Conservation (phyloP, 2,113 vertebrate genomes). For the Pygoscelis antarcticus region DNA sequence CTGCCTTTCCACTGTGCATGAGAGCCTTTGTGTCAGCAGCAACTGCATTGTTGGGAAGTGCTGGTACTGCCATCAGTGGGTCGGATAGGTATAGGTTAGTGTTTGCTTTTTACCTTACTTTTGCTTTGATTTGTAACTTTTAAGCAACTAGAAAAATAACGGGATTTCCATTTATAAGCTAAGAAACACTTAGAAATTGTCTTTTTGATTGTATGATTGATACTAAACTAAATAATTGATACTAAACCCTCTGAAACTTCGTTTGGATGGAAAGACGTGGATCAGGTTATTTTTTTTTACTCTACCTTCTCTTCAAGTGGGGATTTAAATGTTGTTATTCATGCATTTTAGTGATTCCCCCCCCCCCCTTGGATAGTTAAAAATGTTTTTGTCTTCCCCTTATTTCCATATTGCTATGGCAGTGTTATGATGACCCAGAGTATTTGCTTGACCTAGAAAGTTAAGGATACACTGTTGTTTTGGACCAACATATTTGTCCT, state of each 20-base stretch:
- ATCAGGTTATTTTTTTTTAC: not conserved
- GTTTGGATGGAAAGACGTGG: not conserved
- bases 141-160: not conserved
- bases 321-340: not conserved
- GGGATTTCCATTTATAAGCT: not conserved
- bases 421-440: not conserved
- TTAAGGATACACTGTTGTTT: not conserved
- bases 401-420: not conserved
- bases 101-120: not conserved
- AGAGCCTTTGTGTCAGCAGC: not conserved
- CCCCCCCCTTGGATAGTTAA: not conserved
- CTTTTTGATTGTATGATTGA: not conserved
- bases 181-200: not conserved
- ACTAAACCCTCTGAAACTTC: not conserved
- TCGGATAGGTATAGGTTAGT: not conserved
- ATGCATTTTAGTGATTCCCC: not conserved
- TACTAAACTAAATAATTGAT: not conserved
- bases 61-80: not conserved
- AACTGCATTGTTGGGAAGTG: fast-evolving
- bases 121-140: not conserved
- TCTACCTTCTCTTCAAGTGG: not conserved
- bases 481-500: not conserved
- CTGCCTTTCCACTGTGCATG: fast-evolving
- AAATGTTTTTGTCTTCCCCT: not conserved
- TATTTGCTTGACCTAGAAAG: not conserved